Conservation (phyloP, 2,888 invertebrate genomes). For the Pseudeuparius sepicola region DNA sequence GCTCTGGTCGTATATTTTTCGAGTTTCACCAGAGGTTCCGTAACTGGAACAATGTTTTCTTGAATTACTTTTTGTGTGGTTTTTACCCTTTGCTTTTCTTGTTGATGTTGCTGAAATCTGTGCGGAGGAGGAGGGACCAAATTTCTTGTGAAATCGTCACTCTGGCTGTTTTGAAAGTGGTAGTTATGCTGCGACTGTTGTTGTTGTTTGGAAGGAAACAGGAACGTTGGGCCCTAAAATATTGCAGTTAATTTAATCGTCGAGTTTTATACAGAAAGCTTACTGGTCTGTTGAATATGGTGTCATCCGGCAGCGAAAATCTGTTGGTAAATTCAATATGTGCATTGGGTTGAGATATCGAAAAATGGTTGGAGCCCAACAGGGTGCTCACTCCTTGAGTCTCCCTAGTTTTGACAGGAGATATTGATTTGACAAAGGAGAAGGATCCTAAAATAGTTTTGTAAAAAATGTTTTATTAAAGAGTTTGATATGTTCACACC, state of each 20-base stretch:
- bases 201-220: constrained; percentile 25
- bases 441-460: constrained; percentile 10
- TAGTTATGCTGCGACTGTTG: constrained; percentile 26
- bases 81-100: constrained; percentile 19
- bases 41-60: constrained; percentile 21
- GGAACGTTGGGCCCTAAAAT: constrained; percentile 22
- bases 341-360: constrained; percentile 40
- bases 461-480: background rate
- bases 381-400: constrained; percentile 23
- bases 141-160: constrained; percentile 39
- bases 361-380: constrained; percentile 39
- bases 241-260: too few species aligned
- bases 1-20: too few species aligned
- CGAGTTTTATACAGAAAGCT: too few species aligned
- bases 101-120: constrained; percentile 13
- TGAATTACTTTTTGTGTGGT: too few species aligned
- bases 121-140: constrained; percentile 41
- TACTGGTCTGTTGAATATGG: background rate
- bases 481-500: too few species aligned
- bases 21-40: constrained; percentile 19
- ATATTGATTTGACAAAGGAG: constrained; percentile 12
- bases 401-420: constrained; percentile 24
- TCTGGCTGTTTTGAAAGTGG: too few species aligned
- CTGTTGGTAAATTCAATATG: constrained; percentile 32
- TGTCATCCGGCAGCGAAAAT: constrained; percentile 33